A percentile compares a stretch with the other conserved stretches of the same genome.
Evolutionary conservation across 1,140 invertebrate species (phyloP).

Genomic region (Lasaia peninsularis): DNA sequence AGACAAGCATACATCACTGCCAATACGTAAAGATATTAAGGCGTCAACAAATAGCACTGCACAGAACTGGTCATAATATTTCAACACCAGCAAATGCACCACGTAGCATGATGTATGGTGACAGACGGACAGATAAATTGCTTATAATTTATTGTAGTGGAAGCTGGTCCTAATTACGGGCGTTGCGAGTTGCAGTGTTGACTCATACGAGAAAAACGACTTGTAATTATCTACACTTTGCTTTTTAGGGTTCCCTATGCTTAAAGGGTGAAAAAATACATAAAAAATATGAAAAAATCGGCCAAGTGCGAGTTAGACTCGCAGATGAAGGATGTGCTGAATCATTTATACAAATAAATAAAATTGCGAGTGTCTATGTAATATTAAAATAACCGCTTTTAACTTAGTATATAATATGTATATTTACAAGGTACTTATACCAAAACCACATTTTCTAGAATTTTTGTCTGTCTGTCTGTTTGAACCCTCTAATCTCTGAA

Average conservation of each 20-base stretch:
- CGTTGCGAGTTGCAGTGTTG: slow-evolving; percentile 48
- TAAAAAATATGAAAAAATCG: too few species aligned
- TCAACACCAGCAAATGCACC: slow-evolving; percentile 54
- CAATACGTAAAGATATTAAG: slow-evolving; percentile 28
- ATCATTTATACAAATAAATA: too few species aligned
- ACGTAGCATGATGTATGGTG: slow-evolving; percentile 58
- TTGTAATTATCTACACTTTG: slow-evolving; percentile 26
- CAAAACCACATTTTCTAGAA: too few species aligned
- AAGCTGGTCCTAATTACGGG: slow-evolving; percentile 61
- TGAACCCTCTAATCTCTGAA: too few species aligned
- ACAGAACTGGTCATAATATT: slow-evolving; percentile 56
- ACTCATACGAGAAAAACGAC: slow-evolving; percentile 56
- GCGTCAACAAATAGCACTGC: slow-evolving; percentile 42
- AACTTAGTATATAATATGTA: too few species aligned
- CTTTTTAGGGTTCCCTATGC: slow-evolving; percentile 12
- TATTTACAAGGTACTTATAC: too few species aligned
- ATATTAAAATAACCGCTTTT: too few species aligned
- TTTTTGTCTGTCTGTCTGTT: too few species aligned
- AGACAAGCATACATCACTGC: slow-evolving; percentile 8
- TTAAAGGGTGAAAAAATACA: too few species aligned
- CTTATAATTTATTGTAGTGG: slow-evolving; percentile 68
- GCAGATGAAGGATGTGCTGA: too few species aligned
- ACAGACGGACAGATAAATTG: slow-evolving; percentile 73
- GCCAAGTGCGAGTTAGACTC: too few species aligned
- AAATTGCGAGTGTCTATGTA: too few species aligned